Base-by-base conservation (phyloP, 2,888 invertebrate genomes). In the Allophyes oxyacanthae region DNA sequence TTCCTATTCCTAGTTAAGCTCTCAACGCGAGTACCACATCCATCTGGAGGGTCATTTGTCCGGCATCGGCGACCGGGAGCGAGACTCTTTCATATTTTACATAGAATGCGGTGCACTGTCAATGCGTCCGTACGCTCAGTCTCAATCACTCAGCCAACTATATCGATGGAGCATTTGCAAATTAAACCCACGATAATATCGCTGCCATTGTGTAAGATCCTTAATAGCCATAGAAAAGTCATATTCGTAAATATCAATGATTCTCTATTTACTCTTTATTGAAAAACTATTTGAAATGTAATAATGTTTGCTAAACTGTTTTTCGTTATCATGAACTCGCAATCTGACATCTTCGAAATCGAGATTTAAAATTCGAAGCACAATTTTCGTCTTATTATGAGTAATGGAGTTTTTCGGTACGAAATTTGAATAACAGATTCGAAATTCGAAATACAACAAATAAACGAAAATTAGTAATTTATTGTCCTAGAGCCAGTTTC, bases 21-120 rank as follows among this genome's bases (percentile, higher is more conserved):
- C 75, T 72, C 64, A 42, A 58, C 48, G 54, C 53, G 72, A 78
- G 74, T 86, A 72, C 88, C 91, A 77, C 85, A 85, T 91, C 91
- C 85, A 88, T 79, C 68, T 58, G 52, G 44, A 49, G 54, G 52
- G 61, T 67, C 67, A 79, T 81, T 80, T 81, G 74, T 80, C 77
- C 55, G 58, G 57, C 78, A 76, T 81, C 78, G 63, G 53, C 52
- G 70, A 70, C 70, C 81, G 60, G 81, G 74, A 85, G 85, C 82
- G 79, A 82, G 83, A 60, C 77, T 82, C 87, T 85, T 90, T 92
- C 91, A 92, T 92, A 92, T 92, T 93, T 93, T 90, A 92, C 93
- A 94, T 93, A 93, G 91, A 93, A 94, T 92, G 89, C 88, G 76
- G 78, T 67, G 85, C 82, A 77, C 87, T 87, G 91, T 89, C 91